These are phyloP conservation scores for Drosophila virilis DNA, from an alignment of 1,140 invertebrate genomes.

Conservation along the genomic window DNA sequence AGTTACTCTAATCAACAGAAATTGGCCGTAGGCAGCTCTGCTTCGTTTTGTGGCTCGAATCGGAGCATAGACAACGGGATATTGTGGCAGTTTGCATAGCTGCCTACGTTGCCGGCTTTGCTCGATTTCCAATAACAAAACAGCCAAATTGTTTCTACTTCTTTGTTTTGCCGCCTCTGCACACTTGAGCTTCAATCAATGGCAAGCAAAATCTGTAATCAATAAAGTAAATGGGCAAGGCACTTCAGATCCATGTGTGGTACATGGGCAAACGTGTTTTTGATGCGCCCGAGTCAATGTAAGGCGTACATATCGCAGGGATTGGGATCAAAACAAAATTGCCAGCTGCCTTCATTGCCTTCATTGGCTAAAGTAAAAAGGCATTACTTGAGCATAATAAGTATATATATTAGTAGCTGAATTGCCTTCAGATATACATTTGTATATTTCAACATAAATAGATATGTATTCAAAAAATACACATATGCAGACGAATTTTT, in stretches of 20 bases:
- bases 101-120: conserved; percentile 9
- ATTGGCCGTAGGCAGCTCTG: conserved; percentile 22
- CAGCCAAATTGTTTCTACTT: conserved; percentile 24
- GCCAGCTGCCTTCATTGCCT: not conserved
- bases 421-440: too few relatives aligned
- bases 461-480: too few relatives aligned
- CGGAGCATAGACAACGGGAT: conserved; percentile 25
- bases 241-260: conserved; percentile 54
- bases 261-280: conserved; percentile 45
- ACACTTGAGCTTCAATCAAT: conserved; percentile 51
- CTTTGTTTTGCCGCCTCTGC: conserved; percentile 22
- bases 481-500: too few relatives aligned
- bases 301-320: conserved; percentile 4
- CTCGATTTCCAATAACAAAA: conserved; percentile 8
- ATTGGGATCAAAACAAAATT: not conserved
- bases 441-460: too few relatives aligned
- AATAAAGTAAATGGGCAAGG: conserved; percentile 74
- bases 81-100: conserved; percentile 36
- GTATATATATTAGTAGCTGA: not conserved
- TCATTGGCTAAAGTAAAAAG: not conserved
- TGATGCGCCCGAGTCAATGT: conserved; percentile 32
- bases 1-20: conserved; percentile 56
- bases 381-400: not conserved
- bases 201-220: conserved; percentile 57
- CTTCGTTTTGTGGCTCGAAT: not conserved